Conservation (phyloP, 1,140 invertebrate genomes). For the Drosophila leontia region DNA sequence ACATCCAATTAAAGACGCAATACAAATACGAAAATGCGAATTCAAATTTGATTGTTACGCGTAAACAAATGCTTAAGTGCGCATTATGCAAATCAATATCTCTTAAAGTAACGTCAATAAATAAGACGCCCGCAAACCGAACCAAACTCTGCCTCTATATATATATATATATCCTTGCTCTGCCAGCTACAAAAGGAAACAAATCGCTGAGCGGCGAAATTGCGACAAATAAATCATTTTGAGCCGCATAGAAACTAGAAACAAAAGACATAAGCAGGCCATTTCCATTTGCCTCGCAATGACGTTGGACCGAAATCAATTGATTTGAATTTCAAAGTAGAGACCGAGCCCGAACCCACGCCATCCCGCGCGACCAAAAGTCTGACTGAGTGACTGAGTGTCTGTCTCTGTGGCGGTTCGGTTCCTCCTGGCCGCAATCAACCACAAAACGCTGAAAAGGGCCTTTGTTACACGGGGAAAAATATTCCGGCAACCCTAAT, state of each 20-base stretch:
- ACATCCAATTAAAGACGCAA: slow-evolving; percentile 79
- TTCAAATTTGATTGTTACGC: slow-evolving; percentile 83
- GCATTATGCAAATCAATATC: slow-evolving; percentile 83
- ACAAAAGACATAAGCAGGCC: slow-evolving; percentile 82
- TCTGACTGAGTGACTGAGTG: slow-evolving; percentile 5
- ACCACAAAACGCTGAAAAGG: slow-evolving; percentile 47
- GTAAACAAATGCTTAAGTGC: slow-evolving; percentile 83
- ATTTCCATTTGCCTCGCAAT: slow-evolving; percentile 81
- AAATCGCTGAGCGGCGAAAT: slow-evolving; percentile 79
- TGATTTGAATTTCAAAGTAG: slow-evolving; percentile 82
- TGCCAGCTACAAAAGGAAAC: slow-evolving; percentile 45
- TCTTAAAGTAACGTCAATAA: slow-evolving; percentile 81
- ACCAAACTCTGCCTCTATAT: slow-evolving; percentile 1
- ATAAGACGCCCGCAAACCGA: slow-evolving; percentile 53
- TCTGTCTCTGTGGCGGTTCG: slow-evolving; percentile 13
- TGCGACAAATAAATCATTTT: slow-evolving; percentile 83
- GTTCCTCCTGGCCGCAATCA: slow-evolving; percentile 47
- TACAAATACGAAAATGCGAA: slow-evolving; percentile 78
- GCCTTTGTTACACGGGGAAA: slow-evolving; percentile 14
- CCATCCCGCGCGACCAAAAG: slow-evolving; percentile 2
- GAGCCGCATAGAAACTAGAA: slow-evolving; percentile 71
- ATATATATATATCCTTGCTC: slow-evolving; percentile 14
- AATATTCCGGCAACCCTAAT: too few species aligned
- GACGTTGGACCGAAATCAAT: slow-evolving; percentile 79
- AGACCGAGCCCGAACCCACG: background rate